Evolutionary conservation across 2,797 vertebrate species (phyloP).

Genomic region (Echeneis naucrates): DNA sequence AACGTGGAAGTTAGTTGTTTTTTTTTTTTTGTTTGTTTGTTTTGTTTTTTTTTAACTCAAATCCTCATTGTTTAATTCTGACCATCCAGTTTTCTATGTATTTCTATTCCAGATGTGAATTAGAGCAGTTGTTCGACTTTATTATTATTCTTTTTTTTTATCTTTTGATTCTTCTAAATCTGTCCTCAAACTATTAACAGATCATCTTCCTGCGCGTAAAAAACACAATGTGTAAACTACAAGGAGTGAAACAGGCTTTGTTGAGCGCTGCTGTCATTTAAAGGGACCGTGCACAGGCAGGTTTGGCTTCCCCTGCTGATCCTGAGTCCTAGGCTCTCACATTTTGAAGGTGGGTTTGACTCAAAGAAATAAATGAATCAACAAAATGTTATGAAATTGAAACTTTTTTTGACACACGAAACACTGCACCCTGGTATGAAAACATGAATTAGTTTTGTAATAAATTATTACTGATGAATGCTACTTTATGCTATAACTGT

Average conservation of each 20-base stretch:
- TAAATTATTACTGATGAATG: conserved; percentile 1
- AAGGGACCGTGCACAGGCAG: conserved; percentile 1
- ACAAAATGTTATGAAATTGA: neutral
- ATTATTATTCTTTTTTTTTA: too few species aligned
- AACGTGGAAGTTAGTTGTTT: too few species aligned
- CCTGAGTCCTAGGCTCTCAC: neutral
- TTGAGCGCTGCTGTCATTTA: conserved; percentile 21
- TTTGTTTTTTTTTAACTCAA: neutral
- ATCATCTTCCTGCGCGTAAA: neutral
- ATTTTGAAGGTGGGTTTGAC: neutral
- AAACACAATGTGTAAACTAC: neutral
- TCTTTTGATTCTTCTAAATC: neutral
- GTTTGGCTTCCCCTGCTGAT: neutral
- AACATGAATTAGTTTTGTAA: neutral
- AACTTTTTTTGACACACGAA: neutral
- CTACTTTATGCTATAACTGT: neutral
- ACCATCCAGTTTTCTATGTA: neutral
- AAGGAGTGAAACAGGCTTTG: neutral
- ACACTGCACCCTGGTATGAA: neutral
- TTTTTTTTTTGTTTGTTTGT: too few species aligned
- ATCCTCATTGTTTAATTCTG: neutral
- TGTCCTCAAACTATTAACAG: neutral
- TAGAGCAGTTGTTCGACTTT: too few species aligned
- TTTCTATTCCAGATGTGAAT: too few species aligned
- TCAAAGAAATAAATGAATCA: too few species aligned